Evolutionary conservation across 2,888 invertebrate species (phyloP), one percentile per base, ranked within the genome.

Genomic region (Sisyra terminalis): DNA sequence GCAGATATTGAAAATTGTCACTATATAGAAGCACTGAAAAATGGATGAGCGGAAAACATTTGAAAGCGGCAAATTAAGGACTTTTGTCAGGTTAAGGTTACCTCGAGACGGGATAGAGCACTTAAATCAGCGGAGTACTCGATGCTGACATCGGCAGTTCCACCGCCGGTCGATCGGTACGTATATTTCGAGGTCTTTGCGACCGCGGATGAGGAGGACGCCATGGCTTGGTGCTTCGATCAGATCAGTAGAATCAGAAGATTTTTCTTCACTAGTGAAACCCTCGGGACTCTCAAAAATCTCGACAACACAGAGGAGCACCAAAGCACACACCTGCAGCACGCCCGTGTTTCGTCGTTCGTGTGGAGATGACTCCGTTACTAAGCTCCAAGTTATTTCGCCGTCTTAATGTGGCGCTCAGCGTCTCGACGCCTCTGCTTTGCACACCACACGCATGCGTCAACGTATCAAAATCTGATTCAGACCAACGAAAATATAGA

Each of bases 61-160:
- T 24, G 24, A 24, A 24, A 24, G 24, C 24, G 24, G 24, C 24
- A 24, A 5, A 24, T 24, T 24, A 24, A 24, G 24, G 24, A 24
- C 3, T 24, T 24, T 24, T 24, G 24, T 24, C 24, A 24, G 24
- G 24, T 24, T 24, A 24, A 24, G 24, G 24, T 73, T 84, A 92
- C 90, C 88, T 92, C 90, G 70, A 92, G 81, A 69, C 90, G 84
- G 70, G 88, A 82, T 67, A 92, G 80, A 67, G 88, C 85, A 71
- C 85, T 87, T 69, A 90, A 73, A 72, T 92, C 90, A 71, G 86
- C 76, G 70, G 81, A 81, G 71, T 90, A 92, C 73, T 90, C 90
- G 72, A 92, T 88, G 78, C 82, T 88, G 64, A 90, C 85, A 72
- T 89, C 88, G 67, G 86, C 82, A 51, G 63, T 61, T 48, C 70